These are phyloP conservation scores for Druon quercuslanigerum DNA, from an alignment of 1,140 invertebrate species.

Conservation along the genomic window DNA sequence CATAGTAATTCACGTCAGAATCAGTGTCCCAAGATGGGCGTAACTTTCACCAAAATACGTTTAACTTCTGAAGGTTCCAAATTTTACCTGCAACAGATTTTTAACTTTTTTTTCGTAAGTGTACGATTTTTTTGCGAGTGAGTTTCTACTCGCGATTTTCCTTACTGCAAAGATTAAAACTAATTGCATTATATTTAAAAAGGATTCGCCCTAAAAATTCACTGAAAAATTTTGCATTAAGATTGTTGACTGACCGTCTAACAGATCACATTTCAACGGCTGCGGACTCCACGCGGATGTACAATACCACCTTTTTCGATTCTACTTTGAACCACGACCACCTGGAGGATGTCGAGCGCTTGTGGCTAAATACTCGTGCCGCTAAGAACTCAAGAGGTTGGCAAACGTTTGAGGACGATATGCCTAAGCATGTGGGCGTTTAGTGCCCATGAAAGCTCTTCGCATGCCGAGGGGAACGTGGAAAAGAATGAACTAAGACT, in stretches of 20 bases:
- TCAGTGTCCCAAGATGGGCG: too few relatives aligned
- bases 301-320: conserved; percentile 31
- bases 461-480: not conserved
- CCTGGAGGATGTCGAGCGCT: conserved; percentile 40
- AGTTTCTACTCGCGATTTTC: too few relatives aligned
- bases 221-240: conserved; percentile 1
- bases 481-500: conserved; percentile 12
- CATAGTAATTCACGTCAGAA: too few relatives aligned
- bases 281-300: not conserved
- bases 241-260: conserved; percentile 32
- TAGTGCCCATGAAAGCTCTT: not conserved
- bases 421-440: not conserved
- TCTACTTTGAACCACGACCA: conserved; percentile 38
- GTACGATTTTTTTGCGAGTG: too few relatives aligned
- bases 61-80: too few relatives aligned
- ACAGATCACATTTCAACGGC: conserved; percentile 33
- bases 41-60: too few relatives aligned
- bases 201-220: too few relatives aligned
- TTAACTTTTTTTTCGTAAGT: too few relatives aligned
- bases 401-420: conserved; percentile 34
- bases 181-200: too few relatives aligned
- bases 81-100: too few relatives aligned
- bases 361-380: conserved; percentile 31
- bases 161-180: too few relatives aligned
- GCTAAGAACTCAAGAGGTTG: conserved; percentile 33